Evolutionary conservation across 1,140 invertebrate genomes (phyloP).

Genomic region (Chlorops oryzae): DNA sequence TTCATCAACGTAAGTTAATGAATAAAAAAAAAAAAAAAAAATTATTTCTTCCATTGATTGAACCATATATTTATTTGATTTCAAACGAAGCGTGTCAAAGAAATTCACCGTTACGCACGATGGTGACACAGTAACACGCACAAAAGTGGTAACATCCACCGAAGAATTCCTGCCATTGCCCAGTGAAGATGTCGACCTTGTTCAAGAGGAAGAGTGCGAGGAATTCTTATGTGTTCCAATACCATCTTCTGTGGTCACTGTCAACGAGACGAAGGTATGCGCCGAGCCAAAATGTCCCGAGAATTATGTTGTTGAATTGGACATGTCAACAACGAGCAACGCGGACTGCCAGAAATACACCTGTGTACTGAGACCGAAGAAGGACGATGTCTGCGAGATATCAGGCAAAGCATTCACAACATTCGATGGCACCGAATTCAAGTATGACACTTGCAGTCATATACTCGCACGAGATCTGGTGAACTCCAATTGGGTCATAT

Average conservation of each 20-base stretch:
- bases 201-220: conserved; percentile 35
- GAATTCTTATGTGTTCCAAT: conserved; percentile 43
- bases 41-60: neutral
- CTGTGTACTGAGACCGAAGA: conserved; percentile 56
- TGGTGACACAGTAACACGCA: conserved; percentile 34
- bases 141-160: conserved; percentile 32
- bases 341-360: conserved; percentile 50
- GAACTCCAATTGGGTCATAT: conserved; percentile 59
- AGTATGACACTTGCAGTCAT: conserved; percentile 75
- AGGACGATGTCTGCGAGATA: conserved; percentile 63
- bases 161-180: conserved; percentile 38
- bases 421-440: conserved; percentile 69
- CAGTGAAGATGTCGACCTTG: conserved; percentile 17
- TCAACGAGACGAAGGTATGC: conserved; percentile 47
- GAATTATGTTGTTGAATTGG: conserved; percentile 50
- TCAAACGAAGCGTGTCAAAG: conserved; percentile 23
- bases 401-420: conserved; percentile 69
- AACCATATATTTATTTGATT: neutral
- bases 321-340: conserved; percentile 35
- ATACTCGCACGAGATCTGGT: conserved; percentile 63
- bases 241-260: conserved; percentile 26
- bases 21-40: neutral
- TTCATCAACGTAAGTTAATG: conserved; percentile 21
- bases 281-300: conserved; percentile 54
- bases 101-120: conserved; percentile 32